Conservation (phyloP, 2,797 vertebrate genomes). For the Xiphorhynchus erythropygius region DNA sequence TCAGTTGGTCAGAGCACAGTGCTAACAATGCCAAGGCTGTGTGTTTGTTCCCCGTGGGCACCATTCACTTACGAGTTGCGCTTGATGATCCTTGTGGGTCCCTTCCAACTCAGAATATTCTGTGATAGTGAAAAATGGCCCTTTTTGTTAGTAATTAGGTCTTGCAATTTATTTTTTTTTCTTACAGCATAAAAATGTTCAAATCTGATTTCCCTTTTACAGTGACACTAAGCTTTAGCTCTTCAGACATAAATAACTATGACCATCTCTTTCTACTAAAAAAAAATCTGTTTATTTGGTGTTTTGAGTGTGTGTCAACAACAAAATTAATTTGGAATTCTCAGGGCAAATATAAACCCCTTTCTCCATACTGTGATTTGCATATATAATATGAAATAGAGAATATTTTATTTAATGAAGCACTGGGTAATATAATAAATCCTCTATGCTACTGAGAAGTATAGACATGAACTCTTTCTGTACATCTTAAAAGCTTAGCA, state of each 20-base stretch:
- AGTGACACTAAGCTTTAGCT: neutral
- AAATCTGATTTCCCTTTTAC: neutral
- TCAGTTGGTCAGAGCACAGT: no score
- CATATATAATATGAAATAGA: neutral
- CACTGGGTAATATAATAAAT: neutral
- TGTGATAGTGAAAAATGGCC: neutral
- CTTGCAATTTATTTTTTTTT: neutral
- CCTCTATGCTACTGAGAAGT: neutral
- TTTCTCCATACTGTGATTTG: neutral
- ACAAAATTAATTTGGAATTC: neutral
- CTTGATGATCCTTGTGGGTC: neutral
- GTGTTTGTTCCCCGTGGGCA: no score
- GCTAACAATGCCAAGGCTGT: no score
- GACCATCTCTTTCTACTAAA: neutral
- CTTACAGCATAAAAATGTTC: neutral
- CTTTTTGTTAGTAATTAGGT: neutral
- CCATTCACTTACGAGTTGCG: neutral
- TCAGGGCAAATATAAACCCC: neutral
- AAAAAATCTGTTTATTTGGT: neutral
- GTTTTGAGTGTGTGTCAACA: neutral
- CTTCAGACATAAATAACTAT: neutral
- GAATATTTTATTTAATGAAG: neutral
- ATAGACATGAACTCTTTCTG: neutral
- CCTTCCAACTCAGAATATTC: neutral
- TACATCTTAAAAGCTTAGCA: neutral